These are phyloP conservation scores for Microhierax caerulescens DNA, from an alignment of 2,797 vertebrate species.

Conservation along the genomic window DNA sequence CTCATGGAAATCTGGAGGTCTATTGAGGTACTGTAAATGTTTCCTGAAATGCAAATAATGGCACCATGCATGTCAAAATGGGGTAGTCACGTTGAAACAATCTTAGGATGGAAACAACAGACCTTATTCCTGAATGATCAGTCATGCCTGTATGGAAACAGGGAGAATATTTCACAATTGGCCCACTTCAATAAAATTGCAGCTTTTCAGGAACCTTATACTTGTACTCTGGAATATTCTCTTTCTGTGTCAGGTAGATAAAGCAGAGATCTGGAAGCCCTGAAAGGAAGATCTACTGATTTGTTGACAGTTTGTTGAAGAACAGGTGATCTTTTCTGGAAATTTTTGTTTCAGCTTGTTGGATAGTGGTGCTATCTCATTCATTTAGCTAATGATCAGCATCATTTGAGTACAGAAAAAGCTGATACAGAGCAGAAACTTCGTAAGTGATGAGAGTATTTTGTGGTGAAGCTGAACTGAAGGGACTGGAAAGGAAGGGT, in stretches of 20 bases:
- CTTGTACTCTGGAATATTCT: not conserved
- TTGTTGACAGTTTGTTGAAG: not conserved
- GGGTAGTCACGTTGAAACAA: not conserved
- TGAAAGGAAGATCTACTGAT: not conserved
- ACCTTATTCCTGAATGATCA: not conserved
- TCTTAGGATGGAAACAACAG: not conserved
- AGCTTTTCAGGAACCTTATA: not conserved
- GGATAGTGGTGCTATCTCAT: not conserved
- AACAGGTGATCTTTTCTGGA: not conserved
- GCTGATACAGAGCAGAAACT: not conserved
- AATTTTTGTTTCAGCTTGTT: not conserved
- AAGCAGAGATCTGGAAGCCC: not conserved
- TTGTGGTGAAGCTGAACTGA: not conserved
- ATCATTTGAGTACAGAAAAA: not conserved
- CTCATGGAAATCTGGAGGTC: not conserved
- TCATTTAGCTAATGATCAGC: not conserved
- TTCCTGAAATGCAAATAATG: not conserved
- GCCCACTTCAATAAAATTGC: not conserved
- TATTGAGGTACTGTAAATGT: not conserved
- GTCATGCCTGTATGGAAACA: not conserved
- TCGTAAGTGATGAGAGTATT: not conserved
- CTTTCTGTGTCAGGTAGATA: not conserved
- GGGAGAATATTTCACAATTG: not conserved
- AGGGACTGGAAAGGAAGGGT: not conserved
- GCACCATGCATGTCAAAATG: not conserved